Evolutionary conservation across 2,888 invertebrate genomes (phyloP).

Genomic region (Unio delphinus): DNA sequence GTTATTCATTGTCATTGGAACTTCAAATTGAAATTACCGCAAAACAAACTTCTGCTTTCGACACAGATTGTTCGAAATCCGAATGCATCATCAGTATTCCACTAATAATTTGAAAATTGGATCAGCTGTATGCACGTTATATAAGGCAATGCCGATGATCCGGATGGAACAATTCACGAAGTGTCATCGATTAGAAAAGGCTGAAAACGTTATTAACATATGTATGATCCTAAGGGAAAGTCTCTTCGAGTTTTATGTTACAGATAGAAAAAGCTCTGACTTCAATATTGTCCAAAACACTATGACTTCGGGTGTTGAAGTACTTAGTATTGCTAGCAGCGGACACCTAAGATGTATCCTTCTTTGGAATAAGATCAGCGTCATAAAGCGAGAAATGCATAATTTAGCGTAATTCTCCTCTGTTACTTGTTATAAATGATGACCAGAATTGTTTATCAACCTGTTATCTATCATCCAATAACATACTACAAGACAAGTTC

Average conservation of each 20-base stretch:
- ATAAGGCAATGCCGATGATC: neutral
- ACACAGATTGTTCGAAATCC: constrained; percentile 24
- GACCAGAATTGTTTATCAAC: constrained; percentile 37
- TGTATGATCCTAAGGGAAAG: neutral
- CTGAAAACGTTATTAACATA: constrained; percentile 1
- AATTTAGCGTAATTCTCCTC: constrained; percentile 32
- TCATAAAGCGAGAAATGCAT: constrained; percentile 10
- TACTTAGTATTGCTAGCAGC: too few relatives aligned
- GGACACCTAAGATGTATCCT: too few relatives aligned
- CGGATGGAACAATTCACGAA: neutral
- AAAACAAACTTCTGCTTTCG: constrained; percentile 18
- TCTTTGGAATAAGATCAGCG: too few relatives aligned
- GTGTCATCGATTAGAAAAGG: neutral
- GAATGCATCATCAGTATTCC: constrained; percentile 6
- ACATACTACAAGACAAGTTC: constrained; percentile 28
- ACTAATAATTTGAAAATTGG: constrained; percentile 6
- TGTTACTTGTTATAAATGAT: constrained; percentile 10
- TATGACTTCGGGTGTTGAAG: neutral
- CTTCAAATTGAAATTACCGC: constrained; percentile 27
- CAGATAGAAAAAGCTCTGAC: neutral
- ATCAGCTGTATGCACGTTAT: constrained; percentile 30
- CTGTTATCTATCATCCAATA: constrained; percentile 29
- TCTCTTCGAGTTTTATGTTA: constrained; percentile 6
- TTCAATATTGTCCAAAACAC: neutral
- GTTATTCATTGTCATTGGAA: constrained; percentile 5